These are phyloP conservation scores for Chelidonichthys spinosus DNA, from an alignment of 2,797 vertebrate genomes.

Conservation along the genomic window DNA sequence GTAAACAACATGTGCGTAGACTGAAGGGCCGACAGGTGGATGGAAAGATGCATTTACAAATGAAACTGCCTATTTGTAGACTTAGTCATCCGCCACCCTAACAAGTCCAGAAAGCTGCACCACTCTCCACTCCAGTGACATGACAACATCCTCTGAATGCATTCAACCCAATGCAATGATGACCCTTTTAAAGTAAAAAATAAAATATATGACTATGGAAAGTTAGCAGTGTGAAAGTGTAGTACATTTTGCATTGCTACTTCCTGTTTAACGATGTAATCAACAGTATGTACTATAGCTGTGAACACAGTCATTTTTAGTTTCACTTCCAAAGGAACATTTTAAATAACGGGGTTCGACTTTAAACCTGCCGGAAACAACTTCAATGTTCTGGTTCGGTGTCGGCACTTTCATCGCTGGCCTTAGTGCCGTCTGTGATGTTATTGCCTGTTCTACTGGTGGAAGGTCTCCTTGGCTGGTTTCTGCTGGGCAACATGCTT, in stretches of 20 bases:
- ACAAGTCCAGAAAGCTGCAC: slow-evolving; percentile 6
- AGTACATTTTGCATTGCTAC: too few species aligned
- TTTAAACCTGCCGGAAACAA: neutral
- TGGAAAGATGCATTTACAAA: slow-evolving; percentile 8
- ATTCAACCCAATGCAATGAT: neutral
- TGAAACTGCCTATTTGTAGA: neutral
- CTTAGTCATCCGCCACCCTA: neutral
- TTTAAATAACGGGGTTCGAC: neutral
- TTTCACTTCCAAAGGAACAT: neutral
- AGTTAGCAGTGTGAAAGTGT: too few species aligned
- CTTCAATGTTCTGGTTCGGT: neutral
- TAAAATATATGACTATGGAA: too few species aligned
- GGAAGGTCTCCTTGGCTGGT: neutral
- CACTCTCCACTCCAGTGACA: neutral
- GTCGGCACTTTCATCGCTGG: neutral
- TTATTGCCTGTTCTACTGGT: slow-evolving; percentile 2
- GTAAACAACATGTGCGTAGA: too few species aligned
- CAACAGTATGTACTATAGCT: too few species aligned
- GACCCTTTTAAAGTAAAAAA: neutral
- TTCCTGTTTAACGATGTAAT: too few species aligned
- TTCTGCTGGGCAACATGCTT: neutral
- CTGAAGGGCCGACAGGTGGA: too few species aligned
- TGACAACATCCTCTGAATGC: neutral
- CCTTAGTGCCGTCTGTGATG: neutral
- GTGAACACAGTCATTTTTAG: neutral